A percentile compares a stretch with the other conserved stretches of the same genome.
phyloP scores from a whole-genome alignment of 2,888 invertebrate species.

The Criorhina ranunculi region DNA sequence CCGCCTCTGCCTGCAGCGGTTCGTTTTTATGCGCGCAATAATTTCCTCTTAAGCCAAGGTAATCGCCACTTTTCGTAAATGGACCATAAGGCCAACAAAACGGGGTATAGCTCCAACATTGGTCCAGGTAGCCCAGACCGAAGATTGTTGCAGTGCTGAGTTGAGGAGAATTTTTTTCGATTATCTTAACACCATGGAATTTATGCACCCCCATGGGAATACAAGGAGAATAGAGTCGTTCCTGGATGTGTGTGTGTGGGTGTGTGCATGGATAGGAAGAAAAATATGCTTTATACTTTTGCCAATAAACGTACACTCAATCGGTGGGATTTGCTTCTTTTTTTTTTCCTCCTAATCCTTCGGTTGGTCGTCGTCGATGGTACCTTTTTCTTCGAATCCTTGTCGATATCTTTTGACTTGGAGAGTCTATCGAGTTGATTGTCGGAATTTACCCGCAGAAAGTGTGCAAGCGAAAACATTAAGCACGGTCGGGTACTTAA shows the following conservation, averaged over 20 bases:
- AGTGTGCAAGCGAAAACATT: constrained; percentile 66
- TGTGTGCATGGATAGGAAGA: constrained; percentile 18
- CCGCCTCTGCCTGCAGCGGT: constrained; percentile 47
- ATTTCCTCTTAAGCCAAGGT: constrained; percentile 82
- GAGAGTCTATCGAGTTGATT: constrained; percentile 67
- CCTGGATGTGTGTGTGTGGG: background rate
- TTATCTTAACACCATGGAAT: constrained; percentile 72
- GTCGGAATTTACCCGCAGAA: constrained; percentile 41
- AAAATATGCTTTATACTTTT: constrained; percentile 70
- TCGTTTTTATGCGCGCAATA: constrained; percentile 78
- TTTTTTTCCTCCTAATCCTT: constrained; percentile 40
- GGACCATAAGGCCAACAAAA: constrained; percentile 81
- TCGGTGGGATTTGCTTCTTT: constrained; percentile 40
- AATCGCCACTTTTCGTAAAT: constrained; percentile 83
- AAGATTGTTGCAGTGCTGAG: constrained; percentile 52
- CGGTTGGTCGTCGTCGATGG: constrained; percentile 5
- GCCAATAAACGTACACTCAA: constrained; percentile 60
- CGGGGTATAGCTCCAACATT: constrained; percentile 31
- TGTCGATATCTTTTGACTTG: constrained; percentile 66
- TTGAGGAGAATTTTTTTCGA: constrained; percentile 56
- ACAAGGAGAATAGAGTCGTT: constrained; percentile 10
- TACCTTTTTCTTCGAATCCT: constrained; percentile 28
- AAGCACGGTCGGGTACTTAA: constrained; percentile 55
- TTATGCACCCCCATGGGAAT: constrained; percentile 63
- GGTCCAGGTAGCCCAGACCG: constrained; percentile 12